Evolutionary conservation across 2,113 vertebrate genomes (phyloP).

Genomic region (Colius striatus): DNA sequence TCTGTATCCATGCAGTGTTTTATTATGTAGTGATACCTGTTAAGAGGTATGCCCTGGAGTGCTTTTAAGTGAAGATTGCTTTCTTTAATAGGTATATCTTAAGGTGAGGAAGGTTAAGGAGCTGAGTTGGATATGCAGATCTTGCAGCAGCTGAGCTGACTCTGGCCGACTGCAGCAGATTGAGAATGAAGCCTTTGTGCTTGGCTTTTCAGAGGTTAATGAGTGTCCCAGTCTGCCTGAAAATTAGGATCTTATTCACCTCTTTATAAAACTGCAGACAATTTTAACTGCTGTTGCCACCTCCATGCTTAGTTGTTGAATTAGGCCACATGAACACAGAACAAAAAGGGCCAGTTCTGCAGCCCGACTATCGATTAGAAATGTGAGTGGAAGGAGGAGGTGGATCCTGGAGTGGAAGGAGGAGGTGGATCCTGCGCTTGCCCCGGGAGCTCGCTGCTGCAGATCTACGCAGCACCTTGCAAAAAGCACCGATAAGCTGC

Average conservation of each 20-base stretch:
- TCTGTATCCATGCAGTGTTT: not conserved
- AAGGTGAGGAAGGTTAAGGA: not conserved
- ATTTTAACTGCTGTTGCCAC: fast-evolving
- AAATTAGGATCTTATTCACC: not conserved
- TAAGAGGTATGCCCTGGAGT: not conserved
- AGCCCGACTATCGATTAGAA: not conserved
- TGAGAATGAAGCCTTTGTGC: not conserved
- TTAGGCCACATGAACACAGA: not conserved
- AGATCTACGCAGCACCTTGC: not conserved
- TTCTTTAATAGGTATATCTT: not conserved
- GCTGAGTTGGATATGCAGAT: not conserved
- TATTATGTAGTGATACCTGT: not conserved
- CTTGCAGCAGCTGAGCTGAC: not conserved
- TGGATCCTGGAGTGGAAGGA: not conserved
- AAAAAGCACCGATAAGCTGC: not conserved
- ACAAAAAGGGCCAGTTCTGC: not conserved
- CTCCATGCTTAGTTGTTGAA: not conserved
- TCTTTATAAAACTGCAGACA: not conserved
- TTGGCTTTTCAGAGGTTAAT: not conserved
- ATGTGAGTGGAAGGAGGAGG: not conserved
- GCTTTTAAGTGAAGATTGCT: not conserved
- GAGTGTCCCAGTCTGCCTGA: not conserved
- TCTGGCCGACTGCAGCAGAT: not conserved
- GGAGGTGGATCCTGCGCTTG: not conserved
- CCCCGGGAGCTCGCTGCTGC: not conserved